A percentile compares a stretch with the other conserved stretches of the same genome.
Conservation (phyloP, 2,113 vertebrate species). For the Martes martes region DNA sequence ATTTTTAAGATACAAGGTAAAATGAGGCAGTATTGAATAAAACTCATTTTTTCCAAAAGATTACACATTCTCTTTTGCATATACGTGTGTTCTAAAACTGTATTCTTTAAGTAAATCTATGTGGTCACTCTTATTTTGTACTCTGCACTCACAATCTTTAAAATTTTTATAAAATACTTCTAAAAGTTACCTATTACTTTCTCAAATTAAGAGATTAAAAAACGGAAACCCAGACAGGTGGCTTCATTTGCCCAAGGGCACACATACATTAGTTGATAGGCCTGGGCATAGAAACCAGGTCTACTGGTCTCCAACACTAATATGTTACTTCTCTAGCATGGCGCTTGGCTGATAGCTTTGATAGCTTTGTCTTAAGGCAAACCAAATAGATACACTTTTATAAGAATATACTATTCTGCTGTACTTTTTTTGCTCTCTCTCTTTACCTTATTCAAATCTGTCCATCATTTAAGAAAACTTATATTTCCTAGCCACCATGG, state of each 20-base stretch:
- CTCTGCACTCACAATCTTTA: fast-evolving
- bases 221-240: neutral
- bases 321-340: neutral
- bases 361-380: neutral
- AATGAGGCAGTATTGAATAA: neutral
- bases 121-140: neutral
- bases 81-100: neutral
- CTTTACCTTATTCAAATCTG: neutral
- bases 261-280: neutral
- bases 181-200: neutral
- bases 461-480: neutral
- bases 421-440: too few species aligned
- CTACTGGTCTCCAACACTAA: neutral
- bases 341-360: neutral
- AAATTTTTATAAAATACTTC: neutral
- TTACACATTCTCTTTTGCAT: neutral
- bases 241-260: neutral
- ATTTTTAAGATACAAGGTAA: neutral
- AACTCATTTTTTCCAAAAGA: neutral
- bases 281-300: neutral
- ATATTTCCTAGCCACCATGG: neutral
- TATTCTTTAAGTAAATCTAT: neutral
- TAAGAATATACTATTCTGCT: neutral
- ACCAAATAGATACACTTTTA: neutral
- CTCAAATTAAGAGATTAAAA: neutral